Evolutionary conservation across 2,888 invertebrate genomes (phyloP), one percentile per base, ranked within the genome.

Genomic region (Micoletzkya japonica): DNA sequence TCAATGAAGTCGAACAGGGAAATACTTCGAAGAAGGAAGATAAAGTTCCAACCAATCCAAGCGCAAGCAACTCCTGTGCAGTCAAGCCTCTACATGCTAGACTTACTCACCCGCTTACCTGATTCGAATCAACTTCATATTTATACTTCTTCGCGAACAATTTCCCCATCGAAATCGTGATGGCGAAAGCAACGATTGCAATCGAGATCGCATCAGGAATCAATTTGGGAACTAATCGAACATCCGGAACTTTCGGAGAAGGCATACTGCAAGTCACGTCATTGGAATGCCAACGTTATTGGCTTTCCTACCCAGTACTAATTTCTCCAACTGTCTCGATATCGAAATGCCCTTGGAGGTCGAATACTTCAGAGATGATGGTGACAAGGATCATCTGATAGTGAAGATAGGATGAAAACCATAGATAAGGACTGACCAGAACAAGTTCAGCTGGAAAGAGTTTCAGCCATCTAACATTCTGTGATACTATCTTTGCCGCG

Each of bases 1-100:
- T 76, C 3, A 78, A 66, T 1, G 77, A 77, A 14, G 75, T 73
- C 0, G 74, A 74, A 3, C 74, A 70, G n/a, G 78, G 77, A 39
- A 78, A 78, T 4, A 73, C 73, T 4, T 73, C 64, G 70, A 88
- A 88, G 77, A 88, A 87, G 0, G 88, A 87, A 10, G 91, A 90
- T 66, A 91, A 86, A 61, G 91, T 85, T 85, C 93, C 91, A 64
- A 90, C 89, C 3, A 89, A n/a, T 24, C 76, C 76, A 14, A 81
- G 71, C 0, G 82, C 81, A 2, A 74, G 69, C 1, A 82, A 74
- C 70, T 82, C 82, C 79, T 81, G 58, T 49, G 24, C 14, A 6
- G 26, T 28, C 17, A n/a, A 30, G n/a, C n/a, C n/a, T n/a, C 30
- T 17, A 14, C 6, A 32, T 20, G 7, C 10, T 24, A 6, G 26